Evolutionary conservation across 2,113 vertebrate species (phyloP), one percentile per base, ranked within the genome.

Genomic region (Leptobrachium ailaonicum): DNA sequence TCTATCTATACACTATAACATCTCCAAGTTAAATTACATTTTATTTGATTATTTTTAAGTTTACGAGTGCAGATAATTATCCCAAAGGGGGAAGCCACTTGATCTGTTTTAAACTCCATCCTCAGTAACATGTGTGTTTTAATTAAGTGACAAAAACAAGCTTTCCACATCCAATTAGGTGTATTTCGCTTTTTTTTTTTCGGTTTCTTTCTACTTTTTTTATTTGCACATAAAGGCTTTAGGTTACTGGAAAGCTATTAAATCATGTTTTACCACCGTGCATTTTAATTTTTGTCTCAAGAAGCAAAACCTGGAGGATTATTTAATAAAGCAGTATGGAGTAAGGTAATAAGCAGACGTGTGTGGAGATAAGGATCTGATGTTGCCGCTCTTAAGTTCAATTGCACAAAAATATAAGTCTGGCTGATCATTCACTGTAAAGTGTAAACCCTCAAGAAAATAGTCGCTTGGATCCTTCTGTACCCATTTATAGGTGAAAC

Each of bases 71-170:
- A n/a, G n/a, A n/a, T n/a, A 73, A 79, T 73, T 73, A 66, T 66
- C 54, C 70, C 73, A 66, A 72, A 53, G 42, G 9, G 58, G 14
- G 70, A 73, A 66, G 58, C 58, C 3, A 5, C 56, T 78, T 42
- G 67, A 6, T 50, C 4, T 42, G 14, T 41, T 60, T 60, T 70
- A 70, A 70, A 79, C 64, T n/a, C 45, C 40, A 32, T 20, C 43
- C 77, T 72, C 20, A 53, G 70, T 68, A 54, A 79, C 77, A 79
- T 79, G 77, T 66, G 32, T 2, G 60, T 40, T 79, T 79, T 73
- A 73, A 79, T 79, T 79, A 79, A 73, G 69, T 53, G 70, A 69
- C n/a, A n/a, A 77, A 62, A 70, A 70, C 76, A 70, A 62, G 76
- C 53, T 62, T 70, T 62, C 53, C 6, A 47, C 76, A 77, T 77